These are phyloP conservation scores for Allophyes oxyacanthae DNA, from an alignment of 2,888 invertebrate genomes.

Conservation along the genomic window DNA sequence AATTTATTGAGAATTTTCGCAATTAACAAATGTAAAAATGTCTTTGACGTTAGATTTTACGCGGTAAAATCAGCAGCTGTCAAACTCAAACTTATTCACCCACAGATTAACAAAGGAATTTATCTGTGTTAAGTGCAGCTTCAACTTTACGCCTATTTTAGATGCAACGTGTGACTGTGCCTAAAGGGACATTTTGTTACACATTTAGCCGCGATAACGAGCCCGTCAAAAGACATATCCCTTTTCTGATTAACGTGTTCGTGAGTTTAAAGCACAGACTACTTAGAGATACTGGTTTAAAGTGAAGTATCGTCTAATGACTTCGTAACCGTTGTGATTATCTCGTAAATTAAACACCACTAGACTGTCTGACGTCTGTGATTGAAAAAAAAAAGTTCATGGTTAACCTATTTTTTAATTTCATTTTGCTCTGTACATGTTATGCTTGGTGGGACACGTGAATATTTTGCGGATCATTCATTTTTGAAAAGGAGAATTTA, in stretches of 20 bases:
- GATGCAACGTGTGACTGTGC: constrained; percentile 38
- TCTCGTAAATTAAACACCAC: constrained; percentile 41
- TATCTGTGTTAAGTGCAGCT: constrained; percentile 44
- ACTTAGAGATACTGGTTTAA: no score
- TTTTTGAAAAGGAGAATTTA: no score
- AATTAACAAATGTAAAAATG: no score
- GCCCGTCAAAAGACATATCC: constrained; percentile 65
- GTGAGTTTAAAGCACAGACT: no score
- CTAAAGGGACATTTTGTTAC: constrained; percentile 49
- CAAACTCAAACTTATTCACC: constrained; percentile 29
- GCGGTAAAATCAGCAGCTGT: constrained; percentile 27
- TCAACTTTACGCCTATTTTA: constrained; percentile 32
- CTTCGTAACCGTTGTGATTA: constrained; percentile 50
- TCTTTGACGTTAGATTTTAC: no score
- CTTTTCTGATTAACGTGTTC: constrained; percentile 55
- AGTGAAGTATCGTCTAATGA: constrained; percentile 56
- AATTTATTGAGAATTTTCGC: no score
- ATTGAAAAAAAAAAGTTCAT: constrained; percentile 10
- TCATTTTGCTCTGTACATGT: no score
- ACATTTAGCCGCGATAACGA: constrained; percentile 59
- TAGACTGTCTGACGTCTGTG: constrained; percentile 48
- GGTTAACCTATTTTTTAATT: not conserved
- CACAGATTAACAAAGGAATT: constrained; percentile 37
- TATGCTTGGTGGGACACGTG: no score
- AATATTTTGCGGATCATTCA: no score